Conservation (phyloP, 2,888 invertebrate genomes). For the Tipula unca region DNA sequence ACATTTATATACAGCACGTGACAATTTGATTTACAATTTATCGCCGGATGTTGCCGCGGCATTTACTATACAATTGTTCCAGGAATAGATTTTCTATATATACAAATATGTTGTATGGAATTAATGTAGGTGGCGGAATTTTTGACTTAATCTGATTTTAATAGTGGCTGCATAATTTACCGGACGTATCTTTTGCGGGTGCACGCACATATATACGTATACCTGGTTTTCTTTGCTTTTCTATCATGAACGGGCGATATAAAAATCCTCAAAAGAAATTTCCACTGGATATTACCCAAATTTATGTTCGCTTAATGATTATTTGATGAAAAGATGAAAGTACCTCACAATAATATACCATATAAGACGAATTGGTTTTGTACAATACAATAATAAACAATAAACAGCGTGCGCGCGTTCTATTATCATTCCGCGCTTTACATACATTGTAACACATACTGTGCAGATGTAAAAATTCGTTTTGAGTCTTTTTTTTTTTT, state of each 20-base stretch:
- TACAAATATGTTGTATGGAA: background rate
- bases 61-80: background rate
- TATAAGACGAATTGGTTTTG: background rate
- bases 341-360: background rate
- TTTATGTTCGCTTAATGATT: background rate
- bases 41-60: background rate
- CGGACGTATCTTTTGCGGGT: background rate
- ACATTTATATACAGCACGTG: background rate
- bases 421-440: background rate
- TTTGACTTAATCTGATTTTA: background rate
- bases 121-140: background rate
- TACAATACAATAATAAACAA: background rate
- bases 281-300: background rate
- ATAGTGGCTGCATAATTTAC: background rate
- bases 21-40: background rate
- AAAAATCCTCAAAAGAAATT: background rate
- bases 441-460: background rate
- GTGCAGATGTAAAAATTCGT: background rate
- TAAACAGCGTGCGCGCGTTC: background rate
- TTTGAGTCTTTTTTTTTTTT: background rate
- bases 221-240: background rate
- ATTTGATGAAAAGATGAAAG: conserved; percentile 1
- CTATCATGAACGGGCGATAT: background rate
- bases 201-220: background rate
- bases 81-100: background rate